Base-by-base conservation (phyloP, 2,797 vertebrate genomes). In the Diplodus sargus region DNA sequence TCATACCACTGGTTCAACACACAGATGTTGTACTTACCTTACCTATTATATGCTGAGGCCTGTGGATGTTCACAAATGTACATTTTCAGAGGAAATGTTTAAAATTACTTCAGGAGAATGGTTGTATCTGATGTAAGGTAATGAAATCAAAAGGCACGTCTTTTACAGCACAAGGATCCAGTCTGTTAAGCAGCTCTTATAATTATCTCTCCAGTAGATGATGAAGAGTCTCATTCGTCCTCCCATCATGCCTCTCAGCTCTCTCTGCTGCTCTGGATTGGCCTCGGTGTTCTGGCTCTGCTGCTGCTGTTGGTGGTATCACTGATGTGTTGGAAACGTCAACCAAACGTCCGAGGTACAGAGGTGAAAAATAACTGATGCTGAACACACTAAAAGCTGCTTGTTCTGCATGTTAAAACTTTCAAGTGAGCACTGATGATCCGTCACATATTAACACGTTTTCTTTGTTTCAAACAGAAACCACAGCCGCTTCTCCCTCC, bases 281-380 rank as follows among this genome's bases (percentile, higher is more conserved):
- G 58, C 8, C 2, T 70, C 0, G 0, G 14, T 8, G 25, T 47
- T 34, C 20, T 48, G 25, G n/a, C 15, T 64, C 5, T 70, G 53
- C 53, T 25, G 28, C 28, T 70, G 59, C 15, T 75, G 54, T 20
- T 49, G 17, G 5, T 70, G 34, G 66, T 17, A 53, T 20, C 54
- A 14, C 25, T 42, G 30, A 28, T 0, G 3, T 12, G 11, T 4
- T 10, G 16, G 11, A 73, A 22, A 22, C 18, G 1, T 23, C 61
- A 34, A 47, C 9, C 48, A 20, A 8, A 9, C 43, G 4, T 18
- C 8, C 16, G 15, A 72, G 76, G 76, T 72, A 65, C 5, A 13
- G 5, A 48, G 4, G 39, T 15, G 6, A 18, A 3, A 3, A 51
- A 23, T 4, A 1, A 43, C 3, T 47, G 25, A 34, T 2, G 8